Conservation (phyloP, 2,888 invertebrate species). For the Sarcophaga caerulescens region DNA sequence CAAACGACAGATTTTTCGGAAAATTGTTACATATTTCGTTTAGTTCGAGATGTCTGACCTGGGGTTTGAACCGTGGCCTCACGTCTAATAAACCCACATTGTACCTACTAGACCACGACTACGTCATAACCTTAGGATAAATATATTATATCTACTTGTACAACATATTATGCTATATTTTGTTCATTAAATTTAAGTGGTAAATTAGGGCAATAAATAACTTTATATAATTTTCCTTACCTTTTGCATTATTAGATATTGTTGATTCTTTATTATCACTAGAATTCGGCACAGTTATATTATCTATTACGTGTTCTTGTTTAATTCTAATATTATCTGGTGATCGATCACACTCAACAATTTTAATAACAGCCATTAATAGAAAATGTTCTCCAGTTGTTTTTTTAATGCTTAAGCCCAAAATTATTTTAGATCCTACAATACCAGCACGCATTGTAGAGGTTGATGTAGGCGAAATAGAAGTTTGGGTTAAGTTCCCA, state of each 20-base stretch:
- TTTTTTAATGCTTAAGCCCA: conserved; percentile 76
- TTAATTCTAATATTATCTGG: conserved; percentile 69
- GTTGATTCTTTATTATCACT: conserved; percentile 49
- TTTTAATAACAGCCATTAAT: conserved; percentile 76
- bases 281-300: conserved; percentile 5
- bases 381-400: conserved; percentile 75
- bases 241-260: conserved; percentile 39
- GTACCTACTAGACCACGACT: too few relatives aligned
- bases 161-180: not conserved
- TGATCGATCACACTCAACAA: conserved; percentile 75
- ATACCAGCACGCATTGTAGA: conserved; percentile 77
- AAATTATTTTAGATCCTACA: conserved; percentile 77
- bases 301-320: conserved; percentile 43
- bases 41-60: too few relatives aligned
- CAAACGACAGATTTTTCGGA: too few relatives aligned
- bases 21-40: too few relatives aligned
- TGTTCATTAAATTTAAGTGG: not conserved
- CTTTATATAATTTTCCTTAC: conserved; percentile 23
- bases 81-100: too few relatives aligned
- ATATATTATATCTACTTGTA: too few relatives aligned
- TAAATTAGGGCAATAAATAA: not conserved
- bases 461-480: conserved; percentile 74
- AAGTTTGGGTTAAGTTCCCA: conserved; percentile 64
- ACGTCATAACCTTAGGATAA: too few relatives aligned
- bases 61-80: too few relatives aligned